Percentiles rank a stretch among this genome's conserved stretches.
phyloP scores from a whole-genome alignment of 2,113 vertebrate genomes.

The Macrotus californicus region DNA sequence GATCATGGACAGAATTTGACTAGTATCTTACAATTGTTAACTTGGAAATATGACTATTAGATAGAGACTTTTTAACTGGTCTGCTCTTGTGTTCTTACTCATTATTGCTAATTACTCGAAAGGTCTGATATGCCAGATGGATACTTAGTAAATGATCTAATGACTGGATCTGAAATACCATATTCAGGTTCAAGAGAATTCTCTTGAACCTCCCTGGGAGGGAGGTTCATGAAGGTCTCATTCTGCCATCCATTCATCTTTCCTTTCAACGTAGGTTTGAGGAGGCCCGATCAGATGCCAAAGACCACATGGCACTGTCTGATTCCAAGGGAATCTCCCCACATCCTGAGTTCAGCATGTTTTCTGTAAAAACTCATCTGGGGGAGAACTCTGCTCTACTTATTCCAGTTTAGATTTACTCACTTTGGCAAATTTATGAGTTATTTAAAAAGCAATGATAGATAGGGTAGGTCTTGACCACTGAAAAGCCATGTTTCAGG shows the following conservation, averaged over 20 bases:
- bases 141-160: neutral
- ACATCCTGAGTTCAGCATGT: neutral
- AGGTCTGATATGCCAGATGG: neutral
- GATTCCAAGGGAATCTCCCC: neutral
- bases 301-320: neutral
- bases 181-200: neutral
- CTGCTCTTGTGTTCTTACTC: slow-evolving; percentile 40
- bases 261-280: neutral
- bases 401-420: neutral
- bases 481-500: neutral
- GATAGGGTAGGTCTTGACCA: neutral
- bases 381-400: neutral
- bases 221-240: neutral
- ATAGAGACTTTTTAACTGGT: slow-evolving; percentile 18
- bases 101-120: slow-evolving; percentile 26
- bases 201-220: neutral
- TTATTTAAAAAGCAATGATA: neutral
- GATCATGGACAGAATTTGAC: neutral
- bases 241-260: neutral
- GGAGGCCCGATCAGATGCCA: neutral
- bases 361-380: slow-evolving; percentile 2
- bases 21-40: neutral
- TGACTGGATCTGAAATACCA: neutral
- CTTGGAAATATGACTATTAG: slow-evolving; percentile 21
- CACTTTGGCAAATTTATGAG: neutral